phyloP scores from a whole-genome alignment of 2,888 invertebrate genomes.

The Hirtodrosophila duncani region DNA sequence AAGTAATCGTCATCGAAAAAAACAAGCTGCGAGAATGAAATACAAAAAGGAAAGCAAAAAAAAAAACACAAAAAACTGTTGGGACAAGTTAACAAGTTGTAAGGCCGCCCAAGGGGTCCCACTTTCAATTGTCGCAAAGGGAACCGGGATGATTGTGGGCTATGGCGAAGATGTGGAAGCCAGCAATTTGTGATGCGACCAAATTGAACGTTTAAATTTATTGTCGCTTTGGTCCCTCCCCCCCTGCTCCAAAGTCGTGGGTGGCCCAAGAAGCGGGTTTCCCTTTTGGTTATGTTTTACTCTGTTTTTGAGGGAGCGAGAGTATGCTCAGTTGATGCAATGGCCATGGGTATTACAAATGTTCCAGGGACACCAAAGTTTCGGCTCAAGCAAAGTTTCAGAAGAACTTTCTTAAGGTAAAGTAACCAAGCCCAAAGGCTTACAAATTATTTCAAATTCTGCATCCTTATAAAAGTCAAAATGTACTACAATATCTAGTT shows the following conservation, averaged over 20 bases:
- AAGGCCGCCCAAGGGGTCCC: slow-evolving; percentile 34
- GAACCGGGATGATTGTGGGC: not conserved
- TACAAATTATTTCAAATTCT: too few relatives aligned
- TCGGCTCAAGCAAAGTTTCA: too few relatives aligned
- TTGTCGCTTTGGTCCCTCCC: slow-evolving; percentile 14
- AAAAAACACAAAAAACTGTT: slow-evolving; percentile 12
- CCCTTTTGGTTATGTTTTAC: slow-evolving; percentile 11
- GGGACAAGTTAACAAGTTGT: slow-evolving; percentile 63
- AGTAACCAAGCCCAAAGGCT: too few relatives aligned
- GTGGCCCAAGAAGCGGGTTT: slow-evolving; percentile 21
- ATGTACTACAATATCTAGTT: too few relatives aligned
- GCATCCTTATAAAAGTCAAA: too few relatives aligned
- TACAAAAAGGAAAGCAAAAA: not conserved
- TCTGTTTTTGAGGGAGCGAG: too few relatives aligned
- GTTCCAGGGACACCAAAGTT: too few relatives aligned
- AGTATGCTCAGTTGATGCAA: too few relatives aligned
- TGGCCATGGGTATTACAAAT: too few relatives aligned
- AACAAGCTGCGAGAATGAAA: slow-evolving; percentile 2
- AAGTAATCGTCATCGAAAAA: slow-evolving; percentile 54
- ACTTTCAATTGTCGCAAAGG: slow-evolving; percentile 68
- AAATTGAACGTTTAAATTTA: slow-evolving; percentile 51
- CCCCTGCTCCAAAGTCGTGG: too few relatives aligned
- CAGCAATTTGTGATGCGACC: slow-evolving; percentile 45
- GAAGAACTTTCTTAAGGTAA: too few relatives aligned
- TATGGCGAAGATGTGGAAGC: slow-evolving; percentile 10